Evolutionary conservation across 2,797 vertebrate genomes (phyloP).

Genomic region (Anguilla obscura): DNA sequence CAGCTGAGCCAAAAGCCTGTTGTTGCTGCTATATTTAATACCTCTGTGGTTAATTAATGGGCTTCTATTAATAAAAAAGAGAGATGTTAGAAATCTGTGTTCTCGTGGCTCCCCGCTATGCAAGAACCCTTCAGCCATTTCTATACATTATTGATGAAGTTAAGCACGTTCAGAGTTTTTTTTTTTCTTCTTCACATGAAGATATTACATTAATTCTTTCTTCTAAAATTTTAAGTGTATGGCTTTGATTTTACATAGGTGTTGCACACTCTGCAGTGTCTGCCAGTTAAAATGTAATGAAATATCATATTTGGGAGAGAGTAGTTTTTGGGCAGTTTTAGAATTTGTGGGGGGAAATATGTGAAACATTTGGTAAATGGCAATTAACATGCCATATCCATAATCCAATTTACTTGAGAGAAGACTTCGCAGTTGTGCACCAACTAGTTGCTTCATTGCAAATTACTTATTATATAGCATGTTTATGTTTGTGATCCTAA

Average conservation of each 20-base stretch:
- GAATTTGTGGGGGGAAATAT: not conserved
- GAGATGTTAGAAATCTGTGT: constrained; percentile 61
- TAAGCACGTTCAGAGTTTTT: constrained; percentile 46
- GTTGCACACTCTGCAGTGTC: not conserved
- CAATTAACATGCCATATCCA: not conserved
- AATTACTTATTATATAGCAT: not conserved
- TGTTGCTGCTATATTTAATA: constrained; percentile 72
- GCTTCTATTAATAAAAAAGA: constrained; percentile 73
- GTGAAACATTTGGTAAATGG: not conserved
- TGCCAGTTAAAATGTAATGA: not conserved
- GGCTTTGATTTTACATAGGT: not conserved
- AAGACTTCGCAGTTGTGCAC: not conserved
- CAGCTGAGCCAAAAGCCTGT: constrained; percentile 66
- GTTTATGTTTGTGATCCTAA: not conserved
- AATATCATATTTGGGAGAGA: not conserved
- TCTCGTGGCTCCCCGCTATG: constrained; percentile 54
- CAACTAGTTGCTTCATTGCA: not conserved
- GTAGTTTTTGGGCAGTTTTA: not conserved
- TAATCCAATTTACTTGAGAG: not conserved
- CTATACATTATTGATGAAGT: constrained; percentile 59
- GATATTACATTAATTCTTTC: not conserved
- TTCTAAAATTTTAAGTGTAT: not conserved
- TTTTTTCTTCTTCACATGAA: constrained; percentile 12
- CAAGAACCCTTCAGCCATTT: constrained; percentile 48
- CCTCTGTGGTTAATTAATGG: constrained; percentile 73